Evolutionary conservation across 2,888 invertebrate genomes (phyloP).

Genomic region (Lasioglossum zephyrum): DNA sequence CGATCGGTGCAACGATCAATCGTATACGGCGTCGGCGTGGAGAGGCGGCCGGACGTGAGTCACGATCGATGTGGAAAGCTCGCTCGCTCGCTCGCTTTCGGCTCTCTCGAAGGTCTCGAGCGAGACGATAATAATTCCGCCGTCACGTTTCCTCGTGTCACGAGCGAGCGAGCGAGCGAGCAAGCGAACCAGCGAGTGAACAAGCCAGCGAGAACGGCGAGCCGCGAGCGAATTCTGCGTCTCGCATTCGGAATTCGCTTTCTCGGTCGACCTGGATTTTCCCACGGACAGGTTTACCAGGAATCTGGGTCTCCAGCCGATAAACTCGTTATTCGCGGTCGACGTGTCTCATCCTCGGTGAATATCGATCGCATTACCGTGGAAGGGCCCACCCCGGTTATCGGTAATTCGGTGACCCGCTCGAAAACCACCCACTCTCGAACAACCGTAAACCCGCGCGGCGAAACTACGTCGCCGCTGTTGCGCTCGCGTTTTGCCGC

Average conservation of each 20-base stretch:
- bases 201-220: slow-evolving; percentile 18
- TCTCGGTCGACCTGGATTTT: slow-evolving; percentile 69
- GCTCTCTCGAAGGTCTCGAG: slow-evolving; percentile 39
- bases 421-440: slow-evolving; percentile 21
- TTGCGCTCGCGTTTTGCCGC: neutral
- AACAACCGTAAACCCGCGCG: neutral
- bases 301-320: slow-evolving; percentile 68
- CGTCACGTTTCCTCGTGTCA: slow-evolving; percentile 49
- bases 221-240: slow-evolving; percentile 57
- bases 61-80: slow-evolving; percentile 45
- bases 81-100: slow-evolving; percentile 30
- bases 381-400: slow-evolving; percentile 55
- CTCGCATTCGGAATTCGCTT: slow-evolving; percentile 61
- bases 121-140: slow-evolving; percentile 49
- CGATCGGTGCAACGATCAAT: slow-evolving; percentile 30
- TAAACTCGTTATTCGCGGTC: slow-evolving; percentile 68
- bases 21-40: slow-evolving; percentile 35
- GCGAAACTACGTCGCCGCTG: neutral
- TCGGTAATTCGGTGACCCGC: slow-evolving; percentile 59
- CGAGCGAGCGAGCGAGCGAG: slow-evolving; percentile 20
- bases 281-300: slow-evolving; percentile 67
- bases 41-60: slow-evolving; percentile 32
- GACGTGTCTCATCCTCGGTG: slow-evolving; percentile 61
- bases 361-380: slow-evolving; percentile 68
- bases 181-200: neutral